phyloP scores from a whole-genome alignment of 2,888 invertebrate species.

The Cataglyphis altisquamis region DNA sequence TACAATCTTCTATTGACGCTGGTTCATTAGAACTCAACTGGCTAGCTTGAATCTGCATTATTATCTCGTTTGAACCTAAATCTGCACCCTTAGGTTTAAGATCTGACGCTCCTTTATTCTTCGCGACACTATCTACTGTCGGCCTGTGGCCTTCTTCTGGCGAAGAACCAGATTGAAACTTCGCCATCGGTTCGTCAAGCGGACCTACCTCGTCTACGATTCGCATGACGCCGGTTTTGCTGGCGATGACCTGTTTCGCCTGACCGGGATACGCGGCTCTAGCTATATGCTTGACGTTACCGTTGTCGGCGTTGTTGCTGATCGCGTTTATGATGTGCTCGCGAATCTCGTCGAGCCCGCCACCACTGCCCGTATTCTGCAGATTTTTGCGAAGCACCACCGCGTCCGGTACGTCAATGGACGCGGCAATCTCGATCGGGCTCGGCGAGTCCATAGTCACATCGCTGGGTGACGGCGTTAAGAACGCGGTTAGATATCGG shows the following conservation, averaged over 20 bases:
- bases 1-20: background rate
- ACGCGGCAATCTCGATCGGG: slow-evolving; percentile 81
- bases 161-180: slow-evolving; percentile 2
- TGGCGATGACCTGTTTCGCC: slow-evolving; percentile 90
- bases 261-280: slow-evolving; percentile 89
- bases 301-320: slow-evolving; percentile 75
- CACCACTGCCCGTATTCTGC: slow-evolving; percentile 76
- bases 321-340: slow-evolving; percentile 82
- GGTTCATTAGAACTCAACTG: slow-evolving; percentile 26
- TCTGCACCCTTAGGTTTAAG: slow-evolving; percentile 1
- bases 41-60: background rate
- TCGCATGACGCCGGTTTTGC: slow-evolving; percentile 81
- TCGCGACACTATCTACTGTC: background rate
- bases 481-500: slow-evolving; percentile 83
- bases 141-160: background rate
- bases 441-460: slow-evolving; percentile 87
- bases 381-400: slow-evolving; percentile 80
- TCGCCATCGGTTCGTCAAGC: slow-evolving; percentile 38
- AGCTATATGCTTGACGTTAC: slow-evolving; percentile 78
- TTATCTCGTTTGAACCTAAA: slow-evolving; percentile 8
- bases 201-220: slow-evolving; percentile 83
- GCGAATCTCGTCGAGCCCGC: slow-evolving; percentile 81
- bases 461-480: slow-evolving; percentile 88
- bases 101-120: slow-evolving; percentile 15
- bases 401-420: slow-evolving; percentile 79